These are phyloP conservation scores for Notospermus geniculatus DNA, from an alignment of 1,140 invertebrate species.

Conservation along the genomic window DNA sequence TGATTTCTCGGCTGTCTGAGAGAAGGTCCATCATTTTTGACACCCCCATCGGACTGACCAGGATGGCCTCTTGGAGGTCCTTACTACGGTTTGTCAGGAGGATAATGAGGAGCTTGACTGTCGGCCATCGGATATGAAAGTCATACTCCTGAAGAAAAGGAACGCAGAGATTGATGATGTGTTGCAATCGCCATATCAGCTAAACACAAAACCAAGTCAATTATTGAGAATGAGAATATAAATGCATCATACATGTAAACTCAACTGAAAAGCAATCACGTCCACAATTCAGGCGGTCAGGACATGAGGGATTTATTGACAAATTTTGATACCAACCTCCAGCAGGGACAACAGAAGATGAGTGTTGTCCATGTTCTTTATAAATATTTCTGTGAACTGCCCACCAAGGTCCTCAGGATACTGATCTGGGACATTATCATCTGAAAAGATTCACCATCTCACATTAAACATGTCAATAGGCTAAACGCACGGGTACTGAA, in stretches of 20 bases:
- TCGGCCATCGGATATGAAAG: constrained; percentile 83
- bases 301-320: too few species aligned
- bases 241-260: too few species aligned
- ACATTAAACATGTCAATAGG: constrained; percentile 50
- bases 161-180: too few species aligned
- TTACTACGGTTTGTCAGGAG: constrained; percentile 70
- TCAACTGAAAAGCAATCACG: too few species aligned
- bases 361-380: constrained; percentile 87
- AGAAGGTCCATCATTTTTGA: constrained; percentile 96
- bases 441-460: constrained; percentile 65
- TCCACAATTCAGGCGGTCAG: too few species aligned
- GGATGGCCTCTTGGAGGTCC: constrained; percentile 92
- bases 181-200: too few species aligned
- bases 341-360: constrained; percentile 78
- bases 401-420: constrained; percentile 64
- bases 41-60: constrained; percentile 94
- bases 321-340: constrained; percentile 63
- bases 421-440: constrained; percentile 33
- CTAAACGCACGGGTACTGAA: too few species aligned
- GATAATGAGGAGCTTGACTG: constrained; percentile 49
- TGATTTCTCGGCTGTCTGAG: constrained; percentile 89
- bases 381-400: constrained; percentile 98
- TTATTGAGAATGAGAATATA: too few species aligned
- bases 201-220: too few species aligned
- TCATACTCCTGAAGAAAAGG: constrained; percentile 70